A percentile compares a stretch with the other conserved stretches of the same genome.
Evolutionary conservation across 2,113 vertebrate genomes (phyloP).

Genomic region (Gallinago paraguaiae): DNA sequence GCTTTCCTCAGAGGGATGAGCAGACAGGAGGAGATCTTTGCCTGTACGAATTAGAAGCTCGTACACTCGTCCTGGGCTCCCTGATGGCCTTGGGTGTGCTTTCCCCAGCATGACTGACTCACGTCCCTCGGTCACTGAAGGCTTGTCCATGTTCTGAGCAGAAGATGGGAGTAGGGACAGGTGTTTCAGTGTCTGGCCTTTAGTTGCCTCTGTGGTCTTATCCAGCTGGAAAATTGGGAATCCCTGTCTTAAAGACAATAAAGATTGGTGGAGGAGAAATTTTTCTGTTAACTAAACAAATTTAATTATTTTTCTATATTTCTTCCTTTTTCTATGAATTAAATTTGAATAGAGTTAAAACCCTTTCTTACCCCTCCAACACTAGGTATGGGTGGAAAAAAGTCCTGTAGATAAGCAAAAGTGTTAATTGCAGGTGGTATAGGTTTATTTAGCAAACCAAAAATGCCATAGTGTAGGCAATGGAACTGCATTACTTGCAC

Average conservation of each 20-base stretch:
- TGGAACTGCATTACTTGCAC: background rate
- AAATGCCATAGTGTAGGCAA: background rate
- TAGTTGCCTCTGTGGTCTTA: background rate
- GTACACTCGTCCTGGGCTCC: background rate
- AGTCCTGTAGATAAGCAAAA: background rate
- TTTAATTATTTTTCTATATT: background rate
- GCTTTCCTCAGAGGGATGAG: background rate
- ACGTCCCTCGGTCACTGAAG: rapidly evolving
- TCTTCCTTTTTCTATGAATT: background rate
- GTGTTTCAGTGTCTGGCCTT: background rate
- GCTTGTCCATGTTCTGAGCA: background rate
- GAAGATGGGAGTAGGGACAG: background rate
- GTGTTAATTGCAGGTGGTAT: background rate
- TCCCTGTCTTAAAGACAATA: background rate
- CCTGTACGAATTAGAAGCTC: background rate
- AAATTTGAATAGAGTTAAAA: background rate
- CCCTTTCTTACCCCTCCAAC: background rate
- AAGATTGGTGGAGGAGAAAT: background rate
- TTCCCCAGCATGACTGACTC: background rate
- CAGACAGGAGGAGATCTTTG: background rate
- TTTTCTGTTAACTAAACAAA: background rate
- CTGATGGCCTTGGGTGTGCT: background rate
- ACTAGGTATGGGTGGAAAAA: background rate
- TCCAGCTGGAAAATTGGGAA: background rate
- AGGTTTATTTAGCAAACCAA: background rate